These are phyloP conservation scores for Lycorma delicatula DNA, from an alignment of 1,140 invertebrate genomes.

Conservation along the genomic window DNA sequence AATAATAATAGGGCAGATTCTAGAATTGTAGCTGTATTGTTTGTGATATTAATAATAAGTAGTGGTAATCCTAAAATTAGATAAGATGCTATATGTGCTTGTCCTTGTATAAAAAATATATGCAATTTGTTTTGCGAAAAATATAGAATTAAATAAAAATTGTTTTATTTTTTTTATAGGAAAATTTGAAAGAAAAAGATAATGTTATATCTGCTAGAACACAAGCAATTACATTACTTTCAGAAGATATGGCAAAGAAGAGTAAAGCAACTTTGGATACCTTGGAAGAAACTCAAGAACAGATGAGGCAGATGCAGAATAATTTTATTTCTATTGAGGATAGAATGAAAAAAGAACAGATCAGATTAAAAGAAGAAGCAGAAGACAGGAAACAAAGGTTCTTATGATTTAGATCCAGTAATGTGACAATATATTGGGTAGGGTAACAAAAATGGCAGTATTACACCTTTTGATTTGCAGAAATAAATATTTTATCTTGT, in stretches of 20 bases:
- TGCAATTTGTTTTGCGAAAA: background rate
- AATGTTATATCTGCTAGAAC: constrained; percentile 76
- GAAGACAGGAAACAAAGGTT: constrained; percentile 47
- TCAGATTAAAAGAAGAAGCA: constrained; percentile 45
- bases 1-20: too few relatives aligned
- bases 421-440: too few relatives aligned
- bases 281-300: constrained; percentile 66
- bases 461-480: too few relatives aligned
- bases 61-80: background rate
- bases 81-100: background rate
- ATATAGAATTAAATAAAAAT: background rate
- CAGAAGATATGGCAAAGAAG: constrained; percentile 62
- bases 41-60: too few relatives aligned
- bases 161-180: too few relatives aligned
- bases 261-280: constrained; percentile 58
- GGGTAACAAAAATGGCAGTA: too few relatives aligned
- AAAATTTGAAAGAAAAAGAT: constrained; percentile 76
- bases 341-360: constrained; percentile 59
- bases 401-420: too few relatives aligned
- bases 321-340: constrained; percentile 62
- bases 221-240: constrained; percentile 67
- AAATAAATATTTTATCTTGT: too few relatives aligned
- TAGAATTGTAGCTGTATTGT: too few relatives aligned
- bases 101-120: background rate
- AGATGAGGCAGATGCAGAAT: constrained; percentile 71